Evolutionary conservation across 2,888 invertebrate genomes (phyloP), one percentile per base, ranked within the genome.

Genomic region (Pseudococcus jackbeardsleyi): DNA sequence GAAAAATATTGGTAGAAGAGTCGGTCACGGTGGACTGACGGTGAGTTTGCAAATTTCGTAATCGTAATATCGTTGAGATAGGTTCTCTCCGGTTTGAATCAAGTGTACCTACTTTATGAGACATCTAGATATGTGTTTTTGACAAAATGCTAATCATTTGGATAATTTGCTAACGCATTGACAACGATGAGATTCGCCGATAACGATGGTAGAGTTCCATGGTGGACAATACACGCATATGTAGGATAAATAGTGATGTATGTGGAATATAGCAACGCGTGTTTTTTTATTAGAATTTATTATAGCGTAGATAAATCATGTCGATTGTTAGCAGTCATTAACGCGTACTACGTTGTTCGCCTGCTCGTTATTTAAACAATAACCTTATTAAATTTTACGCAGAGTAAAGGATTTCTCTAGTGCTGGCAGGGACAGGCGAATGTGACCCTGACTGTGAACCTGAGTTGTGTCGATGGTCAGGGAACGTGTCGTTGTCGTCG

Each of bases 281-380:
- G 19, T 33, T 59, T 59, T 72, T 64, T 72, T 72, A 72, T 72
- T 72, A 72, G 68, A 72, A 72, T 72, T 72, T 72, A 59, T 59
- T 59, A 72, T 26, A 26, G 68, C 68, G 68, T 26, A 26, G 68
- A 72, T 72, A 72, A 72, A 72, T 33, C 68, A 72, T 33, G 68
- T 72, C 68, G 68, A 72, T 72, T 26, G 68, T 72, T 72, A 72
- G 68, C 68, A 33, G 12, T 72, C 68, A 72, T 72, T 26, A 72
- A 72, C 68, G 33, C 68, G 26, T 12, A 72, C 26, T 72, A 72
- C 68, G 68, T 72, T 72, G 33, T 72, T 72, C 68, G 68, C 33
- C 15, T 72, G 68, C 12, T 33, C 26, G 68, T 26, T 59, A 59
- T 11, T 59, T 59, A 59, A 19, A 59, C 59, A 59, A 59, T 59